Conservation (phyloP, 2,113 vertebrate genomes). For the Heterocephalus glaber region DNA sequence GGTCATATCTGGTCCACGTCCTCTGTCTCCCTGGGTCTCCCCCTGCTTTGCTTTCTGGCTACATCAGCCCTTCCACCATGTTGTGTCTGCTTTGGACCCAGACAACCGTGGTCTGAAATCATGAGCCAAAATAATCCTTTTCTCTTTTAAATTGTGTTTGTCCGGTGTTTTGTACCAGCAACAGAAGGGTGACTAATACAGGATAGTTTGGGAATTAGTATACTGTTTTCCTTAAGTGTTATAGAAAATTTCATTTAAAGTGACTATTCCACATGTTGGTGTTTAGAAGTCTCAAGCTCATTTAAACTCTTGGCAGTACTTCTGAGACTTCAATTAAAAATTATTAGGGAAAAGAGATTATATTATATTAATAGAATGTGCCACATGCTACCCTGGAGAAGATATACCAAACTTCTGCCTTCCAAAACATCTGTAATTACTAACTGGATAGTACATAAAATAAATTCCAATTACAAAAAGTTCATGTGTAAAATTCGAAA, state of each 20-base stretch:
- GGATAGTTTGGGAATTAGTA: conserved; percentile 24
- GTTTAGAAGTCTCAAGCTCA: conserved; percentile 46
- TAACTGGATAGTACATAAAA: neutral
- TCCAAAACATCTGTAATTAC: neutral
- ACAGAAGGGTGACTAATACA: neutral
- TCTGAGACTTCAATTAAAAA: conserved; percentile 35
- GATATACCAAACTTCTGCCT: neutral
- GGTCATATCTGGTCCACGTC: neutral
- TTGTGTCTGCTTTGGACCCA: neutral
- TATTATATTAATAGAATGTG: neutral
- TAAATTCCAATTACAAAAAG: neutral
- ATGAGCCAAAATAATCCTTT: neutral
- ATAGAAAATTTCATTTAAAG: conserved; percentile 64
- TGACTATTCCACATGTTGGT: conserved; percentile 46
- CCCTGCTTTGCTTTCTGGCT: neutral
- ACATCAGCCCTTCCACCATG: no score
- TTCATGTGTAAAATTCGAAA: neutral
- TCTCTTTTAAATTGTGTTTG: neutral
- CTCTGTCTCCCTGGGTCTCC: neutral
- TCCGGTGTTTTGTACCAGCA: neutral
- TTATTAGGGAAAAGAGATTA: neutral
- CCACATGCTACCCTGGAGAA: neutral
- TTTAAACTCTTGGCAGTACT: conserved; percentile 7
- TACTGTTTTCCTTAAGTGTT: conserved; percentile 62
- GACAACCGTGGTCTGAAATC: neutral